Percentiles rank a stretch among this genome's conserved stretches.
phyloP scores from a whole-genome alignment of 2,888 invertebrate genomes.

The Ctenicera cuprea region DNA sequence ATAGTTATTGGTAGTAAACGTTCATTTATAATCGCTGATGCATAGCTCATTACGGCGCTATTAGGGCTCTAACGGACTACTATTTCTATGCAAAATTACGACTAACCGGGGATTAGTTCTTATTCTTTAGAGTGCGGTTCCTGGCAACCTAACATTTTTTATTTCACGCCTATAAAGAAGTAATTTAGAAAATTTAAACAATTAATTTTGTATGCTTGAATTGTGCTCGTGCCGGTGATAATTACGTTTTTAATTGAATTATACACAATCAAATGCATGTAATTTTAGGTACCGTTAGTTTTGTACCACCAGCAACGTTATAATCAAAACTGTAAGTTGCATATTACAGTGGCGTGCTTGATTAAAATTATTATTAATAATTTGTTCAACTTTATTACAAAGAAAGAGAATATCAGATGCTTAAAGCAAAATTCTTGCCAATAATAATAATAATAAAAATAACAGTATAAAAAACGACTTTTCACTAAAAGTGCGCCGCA shows the following conservation, averaged over 20 bases:
- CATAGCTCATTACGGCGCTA: slow-evolving; percentile 58
- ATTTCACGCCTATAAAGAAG: slow-evolving; percentile 39
- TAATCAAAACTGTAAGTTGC: background rate
- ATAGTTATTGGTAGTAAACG: slow-evolving; percentile 27
- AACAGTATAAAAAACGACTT: no score
- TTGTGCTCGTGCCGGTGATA: slow-evolving; percentile 23
- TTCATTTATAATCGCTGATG: slow-evolving; percentile 55
- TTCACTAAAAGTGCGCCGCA: no score
- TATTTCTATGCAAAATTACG: slow-evolving; percentile 57
- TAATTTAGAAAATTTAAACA: slow-evolving; percentile 37
- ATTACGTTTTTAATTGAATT: slow-evolving; percentile 40
- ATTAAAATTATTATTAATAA: no score
- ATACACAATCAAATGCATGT: slow-evolving; percentile 24
- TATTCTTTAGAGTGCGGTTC: background rate
- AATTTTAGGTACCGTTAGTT: slow-evolving; percentile 27
- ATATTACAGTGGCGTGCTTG: no score
- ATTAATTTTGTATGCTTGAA: slow-evolving; percentile 21
- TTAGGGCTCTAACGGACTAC: slow-evolving; percentile 58
- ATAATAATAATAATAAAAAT: no score
- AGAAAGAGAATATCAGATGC: no score
- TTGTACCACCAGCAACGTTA: slow-evolving; percentile 4
- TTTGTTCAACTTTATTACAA: no score
- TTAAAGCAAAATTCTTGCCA: no score
- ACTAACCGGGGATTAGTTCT: slow-evolving; percentile 27
- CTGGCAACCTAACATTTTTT: slow-evolving; percentile 6